These are phyloP conservation scores for Peromyscus californicus DNA, from an alignment of 2,113 vertebrate genomes.

Conservation along the genomic window DNA sequence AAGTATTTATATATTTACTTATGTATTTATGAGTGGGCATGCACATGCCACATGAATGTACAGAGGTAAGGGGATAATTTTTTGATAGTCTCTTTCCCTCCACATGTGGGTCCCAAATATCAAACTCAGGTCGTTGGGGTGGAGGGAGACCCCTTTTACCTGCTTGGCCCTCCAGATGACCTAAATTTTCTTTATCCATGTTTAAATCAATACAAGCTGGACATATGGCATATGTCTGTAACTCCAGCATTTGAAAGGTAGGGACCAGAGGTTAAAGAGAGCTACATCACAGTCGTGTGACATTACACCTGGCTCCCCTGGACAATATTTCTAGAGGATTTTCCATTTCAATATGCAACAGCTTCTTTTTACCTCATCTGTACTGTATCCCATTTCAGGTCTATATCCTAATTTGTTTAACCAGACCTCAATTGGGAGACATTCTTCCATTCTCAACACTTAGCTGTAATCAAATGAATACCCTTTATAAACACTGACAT, in stretches of 20 bases:
- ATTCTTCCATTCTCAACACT: slow-evolving; percentile 1
- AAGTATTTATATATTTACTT: neutral
- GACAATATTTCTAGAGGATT: slow-evolving; percentile 9
- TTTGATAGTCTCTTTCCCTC: neutral
- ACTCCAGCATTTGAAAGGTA: too few species aligned
- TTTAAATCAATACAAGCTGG: neutral
- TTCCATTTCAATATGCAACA: neutral
- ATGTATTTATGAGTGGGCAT: neutral
- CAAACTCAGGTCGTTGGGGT: neutral
- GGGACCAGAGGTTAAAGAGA: too few species aligned
- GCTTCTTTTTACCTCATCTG: neutral
- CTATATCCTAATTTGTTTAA: neutral
- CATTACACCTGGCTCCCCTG: neutral
- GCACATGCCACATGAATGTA: neutral
- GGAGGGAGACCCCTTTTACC: neutral
- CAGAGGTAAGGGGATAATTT: neutral
- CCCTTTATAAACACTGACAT: neutral
- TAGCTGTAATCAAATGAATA: neutral
- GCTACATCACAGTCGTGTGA: too few species aligned
- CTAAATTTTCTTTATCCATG: neutral
- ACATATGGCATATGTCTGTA: neutral
- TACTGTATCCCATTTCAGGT: neutral
- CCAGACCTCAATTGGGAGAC: neutral
- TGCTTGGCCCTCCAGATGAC: neutral
- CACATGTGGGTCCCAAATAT: neutral